Percentiles rank a stretch among this genome's conserved stretches.
phyloP scores from a whole-genome alignment of 2,113 vertebrate species.

The Acrocephalus arundinaceus region DNA sequence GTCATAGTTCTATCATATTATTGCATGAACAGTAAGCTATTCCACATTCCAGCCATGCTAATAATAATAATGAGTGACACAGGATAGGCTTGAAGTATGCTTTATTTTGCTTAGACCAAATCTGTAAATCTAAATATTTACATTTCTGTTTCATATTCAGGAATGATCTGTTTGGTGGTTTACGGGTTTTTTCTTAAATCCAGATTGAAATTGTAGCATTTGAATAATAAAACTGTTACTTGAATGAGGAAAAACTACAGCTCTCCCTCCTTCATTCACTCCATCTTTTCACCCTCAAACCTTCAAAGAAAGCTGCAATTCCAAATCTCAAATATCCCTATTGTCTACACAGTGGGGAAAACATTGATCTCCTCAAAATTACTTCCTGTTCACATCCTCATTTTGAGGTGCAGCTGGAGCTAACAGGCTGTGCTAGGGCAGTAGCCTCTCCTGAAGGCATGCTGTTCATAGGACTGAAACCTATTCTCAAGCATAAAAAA shows the following conservation, averaged over 20 bases:
- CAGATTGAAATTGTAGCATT: neutral
- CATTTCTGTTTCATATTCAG: neutral
- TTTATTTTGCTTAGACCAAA: neutral
- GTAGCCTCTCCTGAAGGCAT: neutral
- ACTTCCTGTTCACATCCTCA: neutral
- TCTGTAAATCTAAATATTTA: neutral
- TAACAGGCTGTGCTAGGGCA: neutral
- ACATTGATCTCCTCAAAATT: neutral
- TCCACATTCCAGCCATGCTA: neutral
- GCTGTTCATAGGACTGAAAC: neutral
- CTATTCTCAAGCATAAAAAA: neutral
- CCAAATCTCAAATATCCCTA: neutral
- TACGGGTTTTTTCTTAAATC: neutral
- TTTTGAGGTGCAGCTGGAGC: neutral
- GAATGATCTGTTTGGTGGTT: neutral
- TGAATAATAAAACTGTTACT: neutral
- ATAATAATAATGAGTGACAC: neutral
- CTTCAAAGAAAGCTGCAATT: neutral
- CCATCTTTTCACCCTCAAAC: neutral
- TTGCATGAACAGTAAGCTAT: neutral
- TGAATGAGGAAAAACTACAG: neutral
- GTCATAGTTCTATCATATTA: neutral
- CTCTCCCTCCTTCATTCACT: neutral
- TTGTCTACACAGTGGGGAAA: neutral
- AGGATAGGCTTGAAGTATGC: neutral